Conservation (phyloP, 2,797 vertebrate genomes). For the Rhincodon typus region DNA sequence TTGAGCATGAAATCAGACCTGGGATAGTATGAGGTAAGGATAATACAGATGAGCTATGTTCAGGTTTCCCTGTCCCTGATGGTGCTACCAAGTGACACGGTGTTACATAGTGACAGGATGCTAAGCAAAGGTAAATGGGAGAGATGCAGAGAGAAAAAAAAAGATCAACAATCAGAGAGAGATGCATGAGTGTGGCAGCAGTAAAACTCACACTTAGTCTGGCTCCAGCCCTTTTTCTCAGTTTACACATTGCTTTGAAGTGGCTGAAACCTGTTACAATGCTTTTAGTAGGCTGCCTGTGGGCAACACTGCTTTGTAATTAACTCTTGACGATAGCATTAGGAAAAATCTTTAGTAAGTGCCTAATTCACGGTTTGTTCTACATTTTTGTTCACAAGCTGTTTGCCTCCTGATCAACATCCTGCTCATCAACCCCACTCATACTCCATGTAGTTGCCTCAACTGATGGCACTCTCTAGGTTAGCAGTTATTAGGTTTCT, state of each 20-base stretch:
- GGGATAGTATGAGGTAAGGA: not conserved
- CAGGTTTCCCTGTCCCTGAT: not conserved
- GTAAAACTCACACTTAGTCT: not conserved
- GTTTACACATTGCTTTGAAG: not conserved
- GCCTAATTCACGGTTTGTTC: not conserved
- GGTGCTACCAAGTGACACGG: not conserved
- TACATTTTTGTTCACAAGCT: not conserved
- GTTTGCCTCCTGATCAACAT: not conserved
- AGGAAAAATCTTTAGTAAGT: not conserved
- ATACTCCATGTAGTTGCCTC: not conserved
- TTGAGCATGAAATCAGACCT: not conserved
- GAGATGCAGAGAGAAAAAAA: not conserved
- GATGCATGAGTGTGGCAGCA: not conserved
- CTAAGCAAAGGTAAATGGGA: not conserved
- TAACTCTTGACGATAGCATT: not conserved
- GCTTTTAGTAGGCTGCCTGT: not conserved
- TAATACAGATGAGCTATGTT: no score
- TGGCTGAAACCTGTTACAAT: not conserved
- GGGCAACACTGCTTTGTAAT: not conserved
- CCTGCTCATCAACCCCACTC: not conserved
- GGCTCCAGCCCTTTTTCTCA: not conserved
- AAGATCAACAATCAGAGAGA: not conserved
- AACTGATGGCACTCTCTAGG: not conserved
- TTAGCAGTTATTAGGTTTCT: not conserved
- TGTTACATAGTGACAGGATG: not conserved